phyloP scores from a whole-genome alignment of 2,888 invertebrate genomes.

The Rotaria magnacalcarata region DNA sequence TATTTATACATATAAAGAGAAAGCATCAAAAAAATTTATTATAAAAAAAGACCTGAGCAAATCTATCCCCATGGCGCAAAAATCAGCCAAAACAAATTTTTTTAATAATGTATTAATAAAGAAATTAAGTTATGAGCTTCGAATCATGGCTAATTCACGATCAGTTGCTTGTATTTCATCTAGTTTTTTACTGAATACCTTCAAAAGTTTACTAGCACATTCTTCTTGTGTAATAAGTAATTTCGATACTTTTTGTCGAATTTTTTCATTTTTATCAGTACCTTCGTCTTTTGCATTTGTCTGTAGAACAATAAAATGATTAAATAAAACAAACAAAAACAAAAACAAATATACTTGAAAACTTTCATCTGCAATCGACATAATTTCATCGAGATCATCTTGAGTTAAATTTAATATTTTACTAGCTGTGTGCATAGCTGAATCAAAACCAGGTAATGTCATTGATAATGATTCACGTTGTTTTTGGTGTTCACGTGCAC shows the following conservation, averaged over 20 bases:
- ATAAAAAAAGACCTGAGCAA: background rate
- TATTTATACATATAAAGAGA: background rate
- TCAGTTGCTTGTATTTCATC: constrained; percentile 15
- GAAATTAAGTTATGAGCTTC: background rate
- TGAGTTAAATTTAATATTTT: constrained; percentile 33
- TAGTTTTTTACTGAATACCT: background rate
- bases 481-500: constrained; percentile 13
- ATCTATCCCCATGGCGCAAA: background rate
- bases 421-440: background rate
- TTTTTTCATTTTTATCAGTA: background rate
- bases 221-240: background rate
- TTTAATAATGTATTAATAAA: background rate
- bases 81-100: background rate
- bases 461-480: constrained; percentile 35
- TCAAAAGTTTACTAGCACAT: background rate
- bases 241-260: background rate
- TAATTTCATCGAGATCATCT: constrained; percentile 29
- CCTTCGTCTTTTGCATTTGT: background rate
- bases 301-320: background rate
- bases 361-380: constrained; percentile 11
- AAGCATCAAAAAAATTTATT: background rate
- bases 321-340: background rate
- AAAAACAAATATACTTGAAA: background rate
- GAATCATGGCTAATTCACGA: background rate
- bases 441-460: constrained; percentile 4